phyloP scores from a whole-genome alignment of 1,140 invertebrate genomes.

The Drosophila virilis region DNA sequence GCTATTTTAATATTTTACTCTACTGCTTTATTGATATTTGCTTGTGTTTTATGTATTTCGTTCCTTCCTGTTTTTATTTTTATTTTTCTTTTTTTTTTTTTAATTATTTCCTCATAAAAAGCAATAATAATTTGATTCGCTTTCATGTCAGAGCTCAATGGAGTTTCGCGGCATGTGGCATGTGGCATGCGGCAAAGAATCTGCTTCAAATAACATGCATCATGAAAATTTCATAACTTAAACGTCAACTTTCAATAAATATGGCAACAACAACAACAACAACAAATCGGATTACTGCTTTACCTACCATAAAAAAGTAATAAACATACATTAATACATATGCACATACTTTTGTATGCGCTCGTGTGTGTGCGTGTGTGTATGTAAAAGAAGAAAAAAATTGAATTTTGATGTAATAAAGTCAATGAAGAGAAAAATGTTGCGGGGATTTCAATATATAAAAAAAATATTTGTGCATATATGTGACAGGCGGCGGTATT shows the following conservation, averaged over 20 bases:
- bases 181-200: slow-evolving; percentile 55
- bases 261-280: slow-evolving; percentile 12
- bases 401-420: slow-evolving; percentile 72
- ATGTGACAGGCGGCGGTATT: slow-evolving; percentile 3
- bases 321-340: slow-evolving; percentile 12
- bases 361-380: neutral
- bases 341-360: slow-evolving; percentile 15
- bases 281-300: neutral
- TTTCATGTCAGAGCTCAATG: slow-evolving; percentile 46
- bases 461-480: slow-evolving; percentile 2
- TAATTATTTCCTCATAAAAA: slow-evolving; percentile 47
- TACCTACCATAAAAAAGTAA: slow-evolving; percentile 14
- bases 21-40: slow-evolving; percentile 4
- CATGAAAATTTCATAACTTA: slow-evolving; percentile 66
- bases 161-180: slow-evolving; percentile 20
- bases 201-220: slow-evolving; percentile 52
- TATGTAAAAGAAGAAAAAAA: slow-evolving; percentile 22
- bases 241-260: slow-evolving; percentile 66
- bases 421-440: slow-evolving; percentile 47
- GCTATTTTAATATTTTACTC: neutral
- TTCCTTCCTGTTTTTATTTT: neutral
- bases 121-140: slow-evolving; percentile 52
- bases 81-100: slow-evolving; percentile 9
- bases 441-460: slow-evolving; percentile 61
- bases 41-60: slow-evolving; percentile 10